Percentiles rank a stretch among this genome's conserved stretches.
phyloP scores from a whole-genome alignment of 2,113 vertebrate species.

The Gasterosteus aculeatus region DNA sequence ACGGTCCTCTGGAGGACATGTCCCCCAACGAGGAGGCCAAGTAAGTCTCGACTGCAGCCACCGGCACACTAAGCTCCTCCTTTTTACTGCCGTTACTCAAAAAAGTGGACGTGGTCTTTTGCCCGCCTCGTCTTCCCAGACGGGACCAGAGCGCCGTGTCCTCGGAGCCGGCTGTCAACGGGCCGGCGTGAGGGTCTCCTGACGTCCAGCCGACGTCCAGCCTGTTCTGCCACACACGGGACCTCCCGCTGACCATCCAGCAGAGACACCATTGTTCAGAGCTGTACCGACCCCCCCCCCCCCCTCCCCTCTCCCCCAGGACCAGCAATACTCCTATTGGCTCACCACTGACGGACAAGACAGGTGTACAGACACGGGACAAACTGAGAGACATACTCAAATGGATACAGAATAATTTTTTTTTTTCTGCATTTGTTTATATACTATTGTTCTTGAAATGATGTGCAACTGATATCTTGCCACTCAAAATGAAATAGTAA shows the following conservation, averaged over 20 bases:
- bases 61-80: not conserved
- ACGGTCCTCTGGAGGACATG: slow-evolving; percentile 78
- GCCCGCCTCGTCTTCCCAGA: slow-evolving; percentile 67
- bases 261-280: slow-evolving; percentile 77
- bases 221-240: slow-evolving; percentile 75
- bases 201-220: slow-evolving; percentile 37
- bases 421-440: slow-evolving; percentile 95
- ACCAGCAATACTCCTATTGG: slow-evolving; percentile 95
- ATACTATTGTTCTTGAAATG: slow-evolving; percentile 95
- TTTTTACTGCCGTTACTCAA: not conserved
- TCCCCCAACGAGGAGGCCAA: slow-evolving; percentile 75
- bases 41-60: slow-evolving; percentile 66
- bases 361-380: slow-evolving; percentile 90
- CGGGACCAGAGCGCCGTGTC: slow-evolving; percentile 82
- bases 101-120: not conserved
- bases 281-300: slow-evolving; percentile 80
- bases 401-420: slow-evolving; percentile 86
- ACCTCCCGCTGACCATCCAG: slow-evolving; percentile 72
- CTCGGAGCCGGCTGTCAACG: slow-evolving; percentile 87
- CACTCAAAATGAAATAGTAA: slow-evolving; percentile 90
- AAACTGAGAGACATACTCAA: slow-evolving; percentile 89
- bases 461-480: slow-evolving; percentile 89
- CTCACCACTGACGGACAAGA: slow-evolving; percentile 82
- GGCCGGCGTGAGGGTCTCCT: slow-evolving; percentile 87
- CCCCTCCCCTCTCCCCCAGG: slow-evolving; percentile 82